Evolutionary conservation across 2,797 vertebrate genomes (phyloP).

Genomic region (Percopsis omiscomaycus): DNA sequence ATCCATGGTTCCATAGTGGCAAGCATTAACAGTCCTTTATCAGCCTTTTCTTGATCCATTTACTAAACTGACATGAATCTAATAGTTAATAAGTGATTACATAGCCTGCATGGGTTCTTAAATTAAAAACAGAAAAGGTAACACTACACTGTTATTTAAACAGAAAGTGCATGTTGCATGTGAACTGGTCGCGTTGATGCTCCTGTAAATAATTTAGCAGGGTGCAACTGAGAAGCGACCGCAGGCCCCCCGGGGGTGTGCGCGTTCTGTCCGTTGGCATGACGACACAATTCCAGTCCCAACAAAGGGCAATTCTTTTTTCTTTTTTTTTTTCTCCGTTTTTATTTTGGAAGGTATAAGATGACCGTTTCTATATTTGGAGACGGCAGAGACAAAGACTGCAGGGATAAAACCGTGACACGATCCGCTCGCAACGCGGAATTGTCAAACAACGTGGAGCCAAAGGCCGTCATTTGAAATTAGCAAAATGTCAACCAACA

Average conservation of each 20-base stretch:
- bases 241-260: slow-evolving; percentile 25
- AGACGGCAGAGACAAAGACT: too few relatives aligned
- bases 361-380: too few relatives aligned
- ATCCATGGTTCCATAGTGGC: too few relatives aligned
- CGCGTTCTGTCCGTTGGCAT: slow-evolving; percentile 2
- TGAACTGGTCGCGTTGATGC: slow-evolving; percentile 6
- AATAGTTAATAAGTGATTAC: too few relatives aligned
- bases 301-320: not conserved
- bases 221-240: slow-evolving; percentile 40
- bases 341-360: not conserved
- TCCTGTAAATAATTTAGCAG: slow-evolving; percentile 62
- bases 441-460: too few relatives aligned
- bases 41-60: too few relatives aligned
- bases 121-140: not conserved
- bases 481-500: too few relatives aligned
- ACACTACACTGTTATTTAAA: not conserved
- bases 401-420: too few relatives aligned
- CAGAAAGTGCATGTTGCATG: slow-evolving; percentile 18
- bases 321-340: not conserved
- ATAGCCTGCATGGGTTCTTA: not conserved
- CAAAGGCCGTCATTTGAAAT: too few relatives aligned
- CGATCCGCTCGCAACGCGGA: too few relatives aligned
- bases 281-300: not conserved
- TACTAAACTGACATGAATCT: too few relatives aligned
- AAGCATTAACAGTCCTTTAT: too few relatives aligned